A percentile compares a stretch with the other conserved stretches of the same genome.
phyloP scores from a whole-genome alignment of 2,113 vertebrate genomes.

The Riparia riparia region DNA sequence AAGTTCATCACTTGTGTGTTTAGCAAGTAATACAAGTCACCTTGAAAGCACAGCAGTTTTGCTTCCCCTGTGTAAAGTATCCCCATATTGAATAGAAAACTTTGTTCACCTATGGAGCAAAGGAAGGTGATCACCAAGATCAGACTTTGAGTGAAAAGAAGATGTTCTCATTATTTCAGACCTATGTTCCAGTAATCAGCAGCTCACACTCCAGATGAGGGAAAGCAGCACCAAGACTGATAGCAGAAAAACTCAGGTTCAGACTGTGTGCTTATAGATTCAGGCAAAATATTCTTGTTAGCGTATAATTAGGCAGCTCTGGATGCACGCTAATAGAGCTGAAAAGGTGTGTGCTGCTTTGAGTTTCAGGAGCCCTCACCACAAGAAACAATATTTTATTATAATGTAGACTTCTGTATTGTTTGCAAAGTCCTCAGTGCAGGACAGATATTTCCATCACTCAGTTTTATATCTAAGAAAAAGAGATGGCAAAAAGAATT shows the following conservation, averaged over 20 bases:
- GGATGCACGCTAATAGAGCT: background rate
- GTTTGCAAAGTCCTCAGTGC: background rate
- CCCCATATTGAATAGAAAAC: background rate
- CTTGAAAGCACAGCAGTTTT: background rate
- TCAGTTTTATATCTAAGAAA: background rate
- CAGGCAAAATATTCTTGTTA: conserved; percentile 66
- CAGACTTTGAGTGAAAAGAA: background rate
- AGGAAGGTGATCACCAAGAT: background rate
- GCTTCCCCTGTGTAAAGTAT: background rate
- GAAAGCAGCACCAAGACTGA: conserved; percentile 17
- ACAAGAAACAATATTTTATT: conserved; percentile 56
- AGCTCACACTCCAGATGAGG: background rate
- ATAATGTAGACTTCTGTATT: conserved; percentile 50
- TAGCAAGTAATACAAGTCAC: background rate
- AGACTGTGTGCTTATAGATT: conserved; percentile 32
- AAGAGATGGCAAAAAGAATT: background rate
- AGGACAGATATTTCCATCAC: conserved; percentile 24
- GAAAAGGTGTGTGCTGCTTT: conserved; percentile 36
- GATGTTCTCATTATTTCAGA: conserved; percentile 42
- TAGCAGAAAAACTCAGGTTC: background rate
- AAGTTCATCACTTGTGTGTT: background rate
- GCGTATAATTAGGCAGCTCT: conserved; percentile 64
- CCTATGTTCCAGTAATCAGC: conserved; percentile 14
- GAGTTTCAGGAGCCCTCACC: conserved; percentile 43
- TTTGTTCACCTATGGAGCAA: background rate